Conservation (phyloP, 1,140 invertebrate species). For the Nasonia giraulti region DNA sequence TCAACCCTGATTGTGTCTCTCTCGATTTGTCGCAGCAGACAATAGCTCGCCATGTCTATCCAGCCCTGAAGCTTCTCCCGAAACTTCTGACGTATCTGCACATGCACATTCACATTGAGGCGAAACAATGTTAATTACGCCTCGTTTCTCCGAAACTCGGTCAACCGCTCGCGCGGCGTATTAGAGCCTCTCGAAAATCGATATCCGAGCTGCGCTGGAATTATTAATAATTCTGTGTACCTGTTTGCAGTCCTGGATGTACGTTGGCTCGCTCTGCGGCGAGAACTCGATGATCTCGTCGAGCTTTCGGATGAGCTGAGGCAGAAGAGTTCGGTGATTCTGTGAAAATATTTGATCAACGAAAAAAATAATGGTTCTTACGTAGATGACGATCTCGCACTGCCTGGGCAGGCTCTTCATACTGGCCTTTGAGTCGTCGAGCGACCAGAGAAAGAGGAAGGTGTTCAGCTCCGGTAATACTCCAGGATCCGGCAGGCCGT, state of each 20-base stretch:
- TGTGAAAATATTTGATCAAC: background rate
- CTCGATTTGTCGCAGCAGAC: constrained; percentile 74
- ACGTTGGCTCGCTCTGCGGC: constrained; percentile 51
- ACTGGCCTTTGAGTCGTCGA: constrained; percentile 70
- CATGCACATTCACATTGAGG: background rate
- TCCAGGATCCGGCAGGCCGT: constrained; percentile 78
- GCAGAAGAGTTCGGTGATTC: constrained; percentile 10
- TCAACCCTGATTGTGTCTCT: constrained; percentile 72
- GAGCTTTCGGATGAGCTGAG: constrained; percentile 71
- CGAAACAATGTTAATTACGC: constrained; percentile 11
- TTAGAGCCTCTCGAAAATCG: too few relatives aligned
- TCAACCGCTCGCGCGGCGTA: too few relatives aligned
- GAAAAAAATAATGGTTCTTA: constrained; percentile 52
- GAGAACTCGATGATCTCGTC: constrained; percentile 70
- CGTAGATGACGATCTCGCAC: constrained; percentile 63
- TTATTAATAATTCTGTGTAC: constrained; percentile 57
- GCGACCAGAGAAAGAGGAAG: constrained; percentile 78
- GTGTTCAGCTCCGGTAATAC: constrained; percentile 77
- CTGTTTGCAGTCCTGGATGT: constrained; percentile 71
- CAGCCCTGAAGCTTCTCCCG: constrained; percentile 71
- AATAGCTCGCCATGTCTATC: constrained; percentile 74
- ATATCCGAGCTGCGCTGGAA: too few relatives aligned
- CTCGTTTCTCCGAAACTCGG: too few relatives aligned
- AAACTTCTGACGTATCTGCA: constrained; percentile 69
- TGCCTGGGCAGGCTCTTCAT: constrained; percentile 66